These are phyloP conservation scores for Blastobasis lacticolella DNA, from an alignment of 2,888 invertebrate species.

Conservation along the genomic window DNA sequence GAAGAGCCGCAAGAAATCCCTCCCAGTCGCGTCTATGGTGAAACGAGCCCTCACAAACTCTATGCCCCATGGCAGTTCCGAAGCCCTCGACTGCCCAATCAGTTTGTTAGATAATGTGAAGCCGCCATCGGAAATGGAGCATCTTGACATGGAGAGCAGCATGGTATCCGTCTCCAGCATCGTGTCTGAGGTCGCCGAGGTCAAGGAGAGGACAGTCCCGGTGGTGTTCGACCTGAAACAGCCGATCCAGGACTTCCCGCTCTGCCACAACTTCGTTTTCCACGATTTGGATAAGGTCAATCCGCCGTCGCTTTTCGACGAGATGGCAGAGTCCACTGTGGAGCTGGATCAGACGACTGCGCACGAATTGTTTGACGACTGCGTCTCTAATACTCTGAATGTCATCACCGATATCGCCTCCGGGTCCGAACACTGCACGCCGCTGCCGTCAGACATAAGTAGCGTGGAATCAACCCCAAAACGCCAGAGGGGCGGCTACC, in stretches of 20 bases:
- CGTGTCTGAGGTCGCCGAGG: constrained; percentile 83
- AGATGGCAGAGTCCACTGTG: constrained; percentile 77
- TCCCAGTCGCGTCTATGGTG: constrained; percentile 82
- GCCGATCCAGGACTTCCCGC: constrained; percentile 67
- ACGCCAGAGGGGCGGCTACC: constrained; percentile 63
- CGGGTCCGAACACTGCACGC: constrained; percentile 73
- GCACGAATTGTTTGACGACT: constrained; percentile 77
- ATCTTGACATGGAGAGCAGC: constrained; percentile 85
- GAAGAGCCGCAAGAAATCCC: constrained; percentile 77
- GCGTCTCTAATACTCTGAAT: constrained; percentile 71
- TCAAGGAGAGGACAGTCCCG: constrained; percentile 47
- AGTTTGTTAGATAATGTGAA: constrained; percentile 87
- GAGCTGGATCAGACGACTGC: constrained; percentile 65
- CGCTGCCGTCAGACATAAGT: constrained; percentile 80
- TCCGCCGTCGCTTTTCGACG: constrained; percentile 82
- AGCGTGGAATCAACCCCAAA: constrained; percentile 86
- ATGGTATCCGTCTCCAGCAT: constrained; percentile 90
- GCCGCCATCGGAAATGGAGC: constrained; percentile 88
- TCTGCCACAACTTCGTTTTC: constrained; percentile 54
- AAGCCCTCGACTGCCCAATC: constrained; percentile 75
- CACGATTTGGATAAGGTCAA: constrained; percentile 81
- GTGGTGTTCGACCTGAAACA: constrained; percentile 75
- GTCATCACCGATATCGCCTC: constrained; percentile 72
- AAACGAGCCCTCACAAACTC: constrained; percentile 79
- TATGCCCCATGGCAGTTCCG: constrained; percentile 71